phyloP scores from a whole-genome alignment of 92 coral and sea anemone species.

The Anthopleura xanthogrammica region DNA sequence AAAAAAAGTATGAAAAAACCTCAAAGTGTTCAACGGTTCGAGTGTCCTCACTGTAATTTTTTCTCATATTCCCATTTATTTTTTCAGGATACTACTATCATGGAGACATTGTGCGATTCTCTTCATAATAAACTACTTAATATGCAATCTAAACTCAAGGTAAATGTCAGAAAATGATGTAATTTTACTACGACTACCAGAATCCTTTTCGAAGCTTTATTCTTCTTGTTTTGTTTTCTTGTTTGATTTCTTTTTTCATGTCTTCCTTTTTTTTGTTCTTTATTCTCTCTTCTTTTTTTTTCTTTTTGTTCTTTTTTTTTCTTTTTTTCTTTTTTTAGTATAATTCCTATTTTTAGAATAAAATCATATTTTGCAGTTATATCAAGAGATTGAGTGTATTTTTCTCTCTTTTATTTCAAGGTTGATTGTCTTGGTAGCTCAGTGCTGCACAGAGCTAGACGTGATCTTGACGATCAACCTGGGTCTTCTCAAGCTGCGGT shows the following conservation, averaged over 20 bases:
- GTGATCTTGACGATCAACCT: constrained; percentile 23
- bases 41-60: no score
- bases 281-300: background rate
- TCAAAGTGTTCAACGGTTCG: no score
- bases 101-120: constrained; percentile 70
- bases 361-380: background rate
- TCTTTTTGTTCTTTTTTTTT: no score
- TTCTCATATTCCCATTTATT: background rate
- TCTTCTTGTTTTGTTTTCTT: background rate
- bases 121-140: constrained; percentile 69
- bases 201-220: background rate
- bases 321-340: background rate
- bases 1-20: no score
- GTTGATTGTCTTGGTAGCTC: constrained; percentile 38
- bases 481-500: background rate
- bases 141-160: constrained; percentile 74
- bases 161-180: constrained; percentile 10
- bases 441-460: constrained; percentile 32
- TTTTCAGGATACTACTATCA: constrained; percentile 57
- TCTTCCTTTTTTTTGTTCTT: background rate
- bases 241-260: no score
- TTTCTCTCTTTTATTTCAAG: background rate
- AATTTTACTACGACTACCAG: background rate
- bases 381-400: background rate
- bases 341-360: no score